Base-by-base conservation (phyloP, 2,888 invertebrate species). In the Netelia inedita region DNA sequence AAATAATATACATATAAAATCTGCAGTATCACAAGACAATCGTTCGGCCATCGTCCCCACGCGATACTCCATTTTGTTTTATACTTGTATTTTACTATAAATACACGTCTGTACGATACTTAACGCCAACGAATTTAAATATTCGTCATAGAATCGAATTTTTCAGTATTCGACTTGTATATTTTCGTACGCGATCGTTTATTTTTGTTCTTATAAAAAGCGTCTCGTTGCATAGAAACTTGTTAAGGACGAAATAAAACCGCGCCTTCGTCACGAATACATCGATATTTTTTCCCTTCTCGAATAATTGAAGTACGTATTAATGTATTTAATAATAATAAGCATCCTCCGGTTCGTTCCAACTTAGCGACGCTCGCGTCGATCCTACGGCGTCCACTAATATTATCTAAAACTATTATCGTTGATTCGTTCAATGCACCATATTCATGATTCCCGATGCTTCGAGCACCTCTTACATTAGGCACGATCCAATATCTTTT, bases 1-100 rank as follows among this genome's bases (percentile, higher is more conserved):
- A 87, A 89, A 88, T 89, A 85, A 89, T 79, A 87, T 82, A 79
- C 79, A 88, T 82, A 86, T 85, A 89, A 89, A 89, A 90, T 87
- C 86, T 88, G 75, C 83, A 68, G 82, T 89, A 89, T 89, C 87
- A 89, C 88, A 89, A 90, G 86, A 87, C 82, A 86, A 80, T 74
- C 74, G 80, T 85, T 59, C 83, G 86, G 55, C 63, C 53, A 53
- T 82, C 57, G 74, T 83, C 14, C 46, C 19, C 43, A 57, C 14
- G 43, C 9, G 46, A 23, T 68, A 65, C 41, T 79, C 78, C 69
- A 63, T 16, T 74, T 63, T 74, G 73, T 74, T 80, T 82, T 69
- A 53, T 68, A 6, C 1, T 78, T 57, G 69, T 78, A 53, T 19
- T 74, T 59, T 72, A 79, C 41, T 85, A 63, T 79, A 63, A 59